Evolutionary conservation across 2,888 invertebrate genomes (phyloP).

Genomic region (Xanthorhoe designata): DNA sequence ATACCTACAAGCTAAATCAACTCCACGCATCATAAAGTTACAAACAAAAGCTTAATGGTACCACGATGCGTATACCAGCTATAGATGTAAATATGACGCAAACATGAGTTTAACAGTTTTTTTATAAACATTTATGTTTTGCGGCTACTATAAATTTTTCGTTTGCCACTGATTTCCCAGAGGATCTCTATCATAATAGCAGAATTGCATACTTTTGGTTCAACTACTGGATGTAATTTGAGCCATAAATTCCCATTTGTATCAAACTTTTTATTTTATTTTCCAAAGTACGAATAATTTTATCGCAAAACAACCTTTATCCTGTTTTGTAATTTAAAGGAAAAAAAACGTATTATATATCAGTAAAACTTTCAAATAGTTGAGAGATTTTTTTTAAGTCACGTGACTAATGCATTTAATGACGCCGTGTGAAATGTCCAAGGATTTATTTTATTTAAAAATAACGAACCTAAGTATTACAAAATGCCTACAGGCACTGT

Average conservation of each 20-base stretch:
- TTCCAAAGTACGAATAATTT: constrained; percentile 7
- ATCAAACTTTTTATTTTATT: constrained; percentile 3
- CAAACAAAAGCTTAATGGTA: not conserved
- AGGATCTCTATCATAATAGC: constrained; percentile 34
- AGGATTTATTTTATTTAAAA: too few relatives aligned
- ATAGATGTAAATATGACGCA: not conserved
- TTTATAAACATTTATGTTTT: constrained; percentile 28
- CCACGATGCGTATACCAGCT: not conserved
- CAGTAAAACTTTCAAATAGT: not conserved
- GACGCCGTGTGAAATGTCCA: too few relatives aligned
- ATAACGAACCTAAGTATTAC: too few relatives aligned
- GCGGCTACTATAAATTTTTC: constrained; percentile 31
- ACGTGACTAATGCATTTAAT: too few relatives aligned
- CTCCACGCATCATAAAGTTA: not conserved
- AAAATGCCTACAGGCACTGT: too few relatives aligned
- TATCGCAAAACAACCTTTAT: constrained; percentile 1
- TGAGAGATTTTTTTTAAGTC: not conserved
- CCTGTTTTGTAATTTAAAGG: not conserved
- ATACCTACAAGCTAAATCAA: not conserved
- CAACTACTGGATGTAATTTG: constrained; percentile 23
- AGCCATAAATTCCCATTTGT: constrained; percentile 21
- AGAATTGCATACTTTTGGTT: constrained; percentile 28
- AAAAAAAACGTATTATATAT: not conserved
- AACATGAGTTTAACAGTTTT: constrained; percentile 7
- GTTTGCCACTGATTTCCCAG: constrained; percentile 40